Percentiles rank a stretch among this genome's conserved stretches.
Conservation (phyloP, 2,888 invertebrate genomes). For the Brachyptera risi region DNA sequence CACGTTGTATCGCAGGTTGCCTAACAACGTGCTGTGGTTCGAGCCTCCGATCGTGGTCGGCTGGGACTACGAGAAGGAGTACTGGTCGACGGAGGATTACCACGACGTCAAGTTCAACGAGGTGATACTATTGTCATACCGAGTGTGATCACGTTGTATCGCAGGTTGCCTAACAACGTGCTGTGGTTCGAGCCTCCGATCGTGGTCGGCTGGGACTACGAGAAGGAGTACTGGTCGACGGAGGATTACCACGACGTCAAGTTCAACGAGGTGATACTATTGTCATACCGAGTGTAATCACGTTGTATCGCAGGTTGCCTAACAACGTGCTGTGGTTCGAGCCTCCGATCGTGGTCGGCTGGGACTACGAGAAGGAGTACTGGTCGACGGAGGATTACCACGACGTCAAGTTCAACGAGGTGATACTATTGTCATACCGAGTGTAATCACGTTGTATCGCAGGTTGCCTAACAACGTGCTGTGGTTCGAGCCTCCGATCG, state of each 20-base stretch:
- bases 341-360: conserved; percentile 65
- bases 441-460: no score
- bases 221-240: conserved; percentile 59
- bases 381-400: conserved; percentile 73
- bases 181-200: conserved; percentile 77
- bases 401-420: conserved; percentile 71
- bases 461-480: conserved; percentile 65
- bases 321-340: conserved; percentile 72
- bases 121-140: no score
- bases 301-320: conserved; percentile 63
- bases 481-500: conserved; percentile 75
- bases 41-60: conserved; percentile 69
- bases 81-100: conserved; percentile 68
- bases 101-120: conserved; percentile 75
- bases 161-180: conserved; percentile 62
- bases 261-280: no score
- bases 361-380: conserved; percentile 58
- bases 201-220: conserved; percentile 66
- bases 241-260: conserved; percentile 72
- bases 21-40: conserved; percentile 68
- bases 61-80: conserved; percentile 59
- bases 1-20: no score
- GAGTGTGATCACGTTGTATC: no score
- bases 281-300: no score
- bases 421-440: no score